Conservation (phyloP, 2,113 vertebrate species). For the Apistogramma diplotaenia region DNA sequence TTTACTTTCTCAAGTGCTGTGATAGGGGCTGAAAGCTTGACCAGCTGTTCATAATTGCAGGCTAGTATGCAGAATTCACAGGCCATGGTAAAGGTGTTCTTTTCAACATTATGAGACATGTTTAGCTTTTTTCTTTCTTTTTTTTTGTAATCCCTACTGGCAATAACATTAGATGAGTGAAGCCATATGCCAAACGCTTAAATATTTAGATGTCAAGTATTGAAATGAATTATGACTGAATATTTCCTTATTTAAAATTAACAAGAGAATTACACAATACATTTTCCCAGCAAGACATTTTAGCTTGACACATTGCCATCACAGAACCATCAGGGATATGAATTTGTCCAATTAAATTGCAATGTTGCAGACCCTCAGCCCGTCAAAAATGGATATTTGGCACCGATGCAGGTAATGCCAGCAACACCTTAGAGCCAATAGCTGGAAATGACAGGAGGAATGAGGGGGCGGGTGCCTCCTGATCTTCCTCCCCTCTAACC, state of each 20-base stretch:
- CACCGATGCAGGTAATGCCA: neutral
- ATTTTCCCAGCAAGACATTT: conserved; percentile 2
- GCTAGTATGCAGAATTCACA: neutral
- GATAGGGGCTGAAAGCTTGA: neutral
- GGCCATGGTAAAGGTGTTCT: neutral
- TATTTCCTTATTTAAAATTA: conserved; percentile 25
- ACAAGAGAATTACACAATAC: conserved; percentile 5
- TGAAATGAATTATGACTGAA: conserved; percentile 7
- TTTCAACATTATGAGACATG: neutral
- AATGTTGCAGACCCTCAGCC: neutral
- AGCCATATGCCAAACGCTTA: neutral
- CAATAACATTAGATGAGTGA: neutral
- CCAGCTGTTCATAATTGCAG: neutral
- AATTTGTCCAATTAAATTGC: conserved; percentile 11
- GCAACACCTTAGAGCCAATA: conserved; percentile 29
- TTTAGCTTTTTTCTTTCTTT: neutral
- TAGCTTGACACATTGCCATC: conserved; percentile 17
- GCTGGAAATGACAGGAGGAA: conserved; percentile 19
- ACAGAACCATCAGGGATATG: neutral
- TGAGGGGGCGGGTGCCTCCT: conserved; percentile 12
- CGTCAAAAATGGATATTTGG: conserved; percentile 18
- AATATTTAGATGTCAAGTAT: conserved; percentile 3
- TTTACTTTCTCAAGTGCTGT: neutral
- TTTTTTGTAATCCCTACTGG: neutral
- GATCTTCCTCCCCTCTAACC: conserved; percentile 36